Evolutionary conservation across 37 sponge, comb jelly and placozoan genomes (phyloP), one percentile per base, ranked within the genome.

Genomic region (Eunapius fragilis): DNA sequence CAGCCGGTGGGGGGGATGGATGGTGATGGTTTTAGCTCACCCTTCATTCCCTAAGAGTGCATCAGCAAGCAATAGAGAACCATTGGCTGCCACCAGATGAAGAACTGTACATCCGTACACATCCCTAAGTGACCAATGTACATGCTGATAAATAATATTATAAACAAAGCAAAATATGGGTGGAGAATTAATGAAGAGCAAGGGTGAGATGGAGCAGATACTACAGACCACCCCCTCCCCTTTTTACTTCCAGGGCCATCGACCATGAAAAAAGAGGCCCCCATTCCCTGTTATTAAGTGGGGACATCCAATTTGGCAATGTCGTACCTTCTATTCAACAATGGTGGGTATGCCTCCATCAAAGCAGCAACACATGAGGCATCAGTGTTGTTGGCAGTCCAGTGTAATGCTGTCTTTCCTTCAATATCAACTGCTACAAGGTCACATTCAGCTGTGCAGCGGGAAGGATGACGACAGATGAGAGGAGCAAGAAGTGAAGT

Each of bases 351-450:
- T 26, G 82, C 69, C 14, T 83, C 79, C 37, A 91, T 48, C 28
- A 96, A 69, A 25, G 90, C 87, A 37, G 76, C 68, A 31, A 94
- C 49, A 28, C 88, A 89, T 2, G 81, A 47, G 9, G 90, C 36
- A 48, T 89, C 88, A 31, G 88, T 70, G 81, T 96, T 94, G 74
- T 75, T 77, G 9, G 72, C 90, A 45, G 94, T 87, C 94, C 94
- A 96, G 72, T 96, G 97, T n/a, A 96, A 87, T 25, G 92, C 92
- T 70, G 97, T 96, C 75, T 78, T 91, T 0, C 90, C 88, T 41
- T 94, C 93, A 85, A 85, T 87, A 67, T 96, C 97, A 37, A 94
- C 89, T 25, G 69, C 70, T 14, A 86, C 87, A 68, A 87, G 90
- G 77, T 87, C 88, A 87, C 88, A 89, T 7, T 84, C 88, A 77